phyloP scores from a whole-genome alignment of 2,113 vertebrate genomes.

The Sebastes fasciatus region DNA sequence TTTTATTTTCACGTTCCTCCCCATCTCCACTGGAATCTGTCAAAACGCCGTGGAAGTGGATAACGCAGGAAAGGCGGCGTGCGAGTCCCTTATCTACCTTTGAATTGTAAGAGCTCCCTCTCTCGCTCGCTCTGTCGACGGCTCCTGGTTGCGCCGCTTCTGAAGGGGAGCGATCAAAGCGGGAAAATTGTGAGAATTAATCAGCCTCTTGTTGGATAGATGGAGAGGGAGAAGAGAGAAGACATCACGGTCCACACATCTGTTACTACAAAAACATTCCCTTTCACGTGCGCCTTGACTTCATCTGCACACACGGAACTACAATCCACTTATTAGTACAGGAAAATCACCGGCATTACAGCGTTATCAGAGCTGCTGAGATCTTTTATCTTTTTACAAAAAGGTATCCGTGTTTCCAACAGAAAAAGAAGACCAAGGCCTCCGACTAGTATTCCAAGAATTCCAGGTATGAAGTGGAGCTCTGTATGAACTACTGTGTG shows the following conservation, averaged over 20 bases:
- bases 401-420: slow-evolving; percentile 1
- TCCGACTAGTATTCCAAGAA: slow-evolving; percentile 50
- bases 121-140: slow-evolving; percentile 28
- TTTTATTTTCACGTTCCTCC: slow-evolving; percentile 42
- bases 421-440: slow-evolving; percentile 3
- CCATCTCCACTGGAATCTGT: slow-evolving; percentile 58
- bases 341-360: background rate
- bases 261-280: slow-evolving; percentile 22
- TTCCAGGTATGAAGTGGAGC: slow-evolving; percentile 43
- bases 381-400: background rate
- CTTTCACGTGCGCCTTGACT: background rate
- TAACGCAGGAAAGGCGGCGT: background rate
- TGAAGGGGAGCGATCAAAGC: slow-evolving; percentile 59
- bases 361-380: background rate
- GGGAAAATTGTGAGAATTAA: slow-evolving; percentile 53
- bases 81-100: slow-evolving; percentile 31
- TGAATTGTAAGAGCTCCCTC: slow-evolving; percentile 53
- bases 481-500: background rate
- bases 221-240: slow-evolving; percentile 16
- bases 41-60: slow-evolving; percentile 36
- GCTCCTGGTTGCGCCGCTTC: slow-evolving; percentile 26
- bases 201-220: slow-evolving; percentile 48
- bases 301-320: slow-evolving; percentile 13
- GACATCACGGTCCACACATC: slow-evolving; percentile 19
- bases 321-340: slow-evolving; percentile 7